Conservation (phyloP, 2,888 invertebrate species). For the Periphyllus acericola region DNA sequence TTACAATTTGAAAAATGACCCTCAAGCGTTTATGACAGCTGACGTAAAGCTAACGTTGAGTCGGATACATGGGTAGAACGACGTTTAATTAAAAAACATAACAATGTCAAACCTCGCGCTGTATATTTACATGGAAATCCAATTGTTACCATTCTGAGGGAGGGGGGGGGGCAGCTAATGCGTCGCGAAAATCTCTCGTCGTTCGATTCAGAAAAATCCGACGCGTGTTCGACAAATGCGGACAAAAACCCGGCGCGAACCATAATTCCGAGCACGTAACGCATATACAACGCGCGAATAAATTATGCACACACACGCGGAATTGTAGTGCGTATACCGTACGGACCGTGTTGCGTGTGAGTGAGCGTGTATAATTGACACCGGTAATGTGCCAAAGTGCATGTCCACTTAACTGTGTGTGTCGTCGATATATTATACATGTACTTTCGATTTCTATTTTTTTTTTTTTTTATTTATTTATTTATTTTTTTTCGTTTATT, state of each 20-base stretch:
- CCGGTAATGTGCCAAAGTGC: constrained; percentile 2
- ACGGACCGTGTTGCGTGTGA: not conserved
- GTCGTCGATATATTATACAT: not conserved
- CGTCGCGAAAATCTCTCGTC: not conserved
- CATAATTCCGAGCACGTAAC: not conserved
- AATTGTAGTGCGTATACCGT: too few species aligned
- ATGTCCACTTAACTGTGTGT: constrained; percentile 16
- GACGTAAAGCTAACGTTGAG: too few species aligned
- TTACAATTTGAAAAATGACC: too few species aligned
- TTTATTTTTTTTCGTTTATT: too few species aligned
- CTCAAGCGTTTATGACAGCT: too few species aligned
- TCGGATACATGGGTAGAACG: too few species aligned
- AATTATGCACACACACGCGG: not conserved
- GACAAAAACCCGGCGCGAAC: not conserved
- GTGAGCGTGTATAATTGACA: not conserved
- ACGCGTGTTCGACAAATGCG: not conserved
- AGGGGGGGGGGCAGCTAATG: not conserved
- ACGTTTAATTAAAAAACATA: constrained; percentile 33
- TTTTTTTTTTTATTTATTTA: not conserved
- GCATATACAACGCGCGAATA: not conserved
- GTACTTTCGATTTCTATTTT: not conserved
- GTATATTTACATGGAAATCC: not conserved
- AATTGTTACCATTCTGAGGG: not conserved
- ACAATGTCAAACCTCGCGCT: not conserved
- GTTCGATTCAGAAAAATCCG: not conserved